Evolutionary conservation across 2,113 vertebrate species (phyloP).

Genomic region (Chlorodrepanis virens): DNA sequence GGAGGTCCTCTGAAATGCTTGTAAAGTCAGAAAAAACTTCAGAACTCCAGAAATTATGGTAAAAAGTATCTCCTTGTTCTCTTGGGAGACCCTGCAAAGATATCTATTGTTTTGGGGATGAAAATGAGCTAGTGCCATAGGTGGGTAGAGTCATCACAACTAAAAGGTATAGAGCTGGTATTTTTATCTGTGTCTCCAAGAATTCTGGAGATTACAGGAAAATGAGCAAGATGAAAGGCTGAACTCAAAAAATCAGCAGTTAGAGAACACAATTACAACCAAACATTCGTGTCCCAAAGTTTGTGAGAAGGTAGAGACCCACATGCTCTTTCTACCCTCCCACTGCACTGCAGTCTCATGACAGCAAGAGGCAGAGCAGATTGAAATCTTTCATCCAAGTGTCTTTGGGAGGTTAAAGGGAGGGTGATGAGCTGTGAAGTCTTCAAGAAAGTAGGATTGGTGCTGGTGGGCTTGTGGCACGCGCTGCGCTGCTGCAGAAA

Average conservation of each 20-base stretch:
- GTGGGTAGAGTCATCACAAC: background rate
- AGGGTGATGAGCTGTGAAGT: background rate
- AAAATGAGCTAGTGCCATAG: background rate
- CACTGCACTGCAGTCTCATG: background rate
- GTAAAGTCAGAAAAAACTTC: background rate
- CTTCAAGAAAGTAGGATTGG: background rate
- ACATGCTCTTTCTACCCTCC: background rate
- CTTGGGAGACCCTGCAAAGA: background rate
- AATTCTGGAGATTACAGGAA: background rate
- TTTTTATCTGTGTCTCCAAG: background rate
- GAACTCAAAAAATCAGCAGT: background rate
- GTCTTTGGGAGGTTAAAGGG: background rate
- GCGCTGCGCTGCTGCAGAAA: rapidly evolving
- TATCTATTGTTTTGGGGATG: background rate
- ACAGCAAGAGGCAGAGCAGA: background rate
- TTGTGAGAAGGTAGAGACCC: background rate
- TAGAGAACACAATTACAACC: background rate
- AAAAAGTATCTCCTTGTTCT: background rate
- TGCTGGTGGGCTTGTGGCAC: background rate
- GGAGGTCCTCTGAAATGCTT: background rate
- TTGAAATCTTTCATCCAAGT: background rate
- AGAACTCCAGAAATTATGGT: background rate
- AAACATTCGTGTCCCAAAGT: background rate
- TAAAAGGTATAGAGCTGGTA: background rate
- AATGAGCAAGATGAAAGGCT: background rate